Percentiles rank a stretch among this genome's conserved stretches.
phyloP scores from a whole-genome alignment of 2,888 invertebrate genomes.

The Merodon equestris region DNA sequence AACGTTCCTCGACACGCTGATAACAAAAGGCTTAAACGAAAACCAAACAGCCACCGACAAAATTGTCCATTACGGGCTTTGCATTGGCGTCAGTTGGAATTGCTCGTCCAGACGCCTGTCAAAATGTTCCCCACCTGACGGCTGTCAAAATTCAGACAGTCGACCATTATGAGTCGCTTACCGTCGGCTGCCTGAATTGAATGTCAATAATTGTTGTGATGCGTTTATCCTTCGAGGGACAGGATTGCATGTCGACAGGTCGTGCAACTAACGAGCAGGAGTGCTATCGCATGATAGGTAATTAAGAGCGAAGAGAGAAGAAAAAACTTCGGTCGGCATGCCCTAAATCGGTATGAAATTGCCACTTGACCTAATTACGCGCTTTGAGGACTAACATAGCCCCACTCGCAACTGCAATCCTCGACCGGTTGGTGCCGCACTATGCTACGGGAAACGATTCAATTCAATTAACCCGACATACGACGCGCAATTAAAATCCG shows the following conservation, averaged over 20 bases:
- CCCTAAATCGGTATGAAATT: constrained; percentile 29
- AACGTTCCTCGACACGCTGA: neutral
- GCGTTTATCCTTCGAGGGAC: neutral
- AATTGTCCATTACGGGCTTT: constrained; percentile 3
- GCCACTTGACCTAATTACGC: constrained; percentile 65
- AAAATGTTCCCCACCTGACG: constrained; percentile 15
- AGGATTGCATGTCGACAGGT: constrained; percentile 43
- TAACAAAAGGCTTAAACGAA: constrained; percentile 38
- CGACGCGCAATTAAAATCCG: too few relatives aligned
- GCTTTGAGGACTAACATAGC: neutral
- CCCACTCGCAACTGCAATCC: neutral
- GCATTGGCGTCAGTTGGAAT: constrained; percentile 12
- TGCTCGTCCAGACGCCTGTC: constrained; percentile 3
- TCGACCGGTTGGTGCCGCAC: too few relatives aligned
- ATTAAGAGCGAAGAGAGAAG: neutral
- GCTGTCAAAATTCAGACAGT: constrained; percentile 38
- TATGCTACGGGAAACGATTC: too few relatives aligned
- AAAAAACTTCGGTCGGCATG: too few relatives aligned
- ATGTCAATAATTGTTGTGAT: constrained; percentile 21
- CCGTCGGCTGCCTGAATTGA: constrained; percentile 3
- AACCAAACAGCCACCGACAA: constrained; percentile 13
- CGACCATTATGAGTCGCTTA: too few relatives aligned
- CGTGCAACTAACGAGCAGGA: neutral
- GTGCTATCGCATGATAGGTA: too few relatives aligned
- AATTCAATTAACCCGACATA: too few relatives aligned